A percentile compares a stretch with the other conserved stretches of the same genome.
These are phyloP conservation scores for Petrocephalus microphthalmus DNA, from an alignment of 2,113 vertebrate species.

Conservation along the genomic window DNA sequence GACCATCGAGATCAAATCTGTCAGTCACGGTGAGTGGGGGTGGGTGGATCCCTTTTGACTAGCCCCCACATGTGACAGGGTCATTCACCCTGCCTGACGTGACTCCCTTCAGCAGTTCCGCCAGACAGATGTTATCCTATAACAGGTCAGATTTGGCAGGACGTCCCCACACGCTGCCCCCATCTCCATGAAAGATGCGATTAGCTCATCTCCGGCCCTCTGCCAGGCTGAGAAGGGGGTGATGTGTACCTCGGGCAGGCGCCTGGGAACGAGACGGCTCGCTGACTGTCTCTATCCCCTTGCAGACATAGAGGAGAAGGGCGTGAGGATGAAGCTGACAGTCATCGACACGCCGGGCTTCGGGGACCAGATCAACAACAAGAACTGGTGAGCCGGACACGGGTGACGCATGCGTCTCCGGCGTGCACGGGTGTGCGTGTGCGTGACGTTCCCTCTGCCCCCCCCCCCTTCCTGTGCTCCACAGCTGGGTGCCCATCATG, in stretches of 20 bases:
- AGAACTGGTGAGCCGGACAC: constrained; percentile 90
- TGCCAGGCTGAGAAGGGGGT: neutral
- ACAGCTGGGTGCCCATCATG: constrained; percentile 82
- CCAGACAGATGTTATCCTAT: neutral
- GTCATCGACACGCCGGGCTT: constrained; percentile 95
- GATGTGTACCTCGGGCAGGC: neutral
- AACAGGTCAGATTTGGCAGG: neutral
- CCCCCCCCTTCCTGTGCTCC: neutral
- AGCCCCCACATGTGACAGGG: neutral
- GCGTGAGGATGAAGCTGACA: constrained; percentile 93
- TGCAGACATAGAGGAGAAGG: constrained; percentile 92
- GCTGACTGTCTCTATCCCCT: neutral
- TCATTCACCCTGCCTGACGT: neutral
- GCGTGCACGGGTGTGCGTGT: neutral
- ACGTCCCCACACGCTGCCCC: neutral
- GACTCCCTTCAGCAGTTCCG: neutral
- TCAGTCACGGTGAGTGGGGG: constrained; percentile 79
- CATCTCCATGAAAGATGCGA: neutral
- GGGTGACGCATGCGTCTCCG: neutral
- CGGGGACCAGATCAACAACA: constrained; percentile 97
- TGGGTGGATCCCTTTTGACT: neutral
- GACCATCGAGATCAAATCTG: constrained; percentile 94
- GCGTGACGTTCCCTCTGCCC: constrained; percentile 6
- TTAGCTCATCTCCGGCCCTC: neutral
- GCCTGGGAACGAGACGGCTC: neutral